Conservation (phyloP, 2,888 invertebrate genomes). For the Stenodema calcarata region DNA sequence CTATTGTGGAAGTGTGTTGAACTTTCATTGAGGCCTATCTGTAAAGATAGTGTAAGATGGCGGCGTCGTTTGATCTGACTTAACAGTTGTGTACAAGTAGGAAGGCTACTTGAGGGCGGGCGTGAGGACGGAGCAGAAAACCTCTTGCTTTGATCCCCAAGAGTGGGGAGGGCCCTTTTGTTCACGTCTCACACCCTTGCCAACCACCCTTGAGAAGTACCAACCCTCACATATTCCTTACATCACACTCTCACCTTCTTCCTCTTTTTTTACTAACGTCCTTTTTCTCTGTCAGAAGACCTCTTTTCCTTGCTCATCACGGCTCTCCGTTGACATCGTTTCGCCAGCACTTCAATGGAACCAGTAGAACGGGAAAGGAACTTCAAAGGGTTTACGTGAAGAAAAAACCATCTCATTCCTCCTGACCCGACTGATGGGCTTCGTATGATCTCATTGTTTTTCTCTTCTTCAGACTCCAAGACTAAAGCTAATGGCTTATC, state of each 20-base stretch:
- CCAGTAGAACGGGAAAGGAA: not conserved
- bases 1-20: slow-evolving; percentile 37
- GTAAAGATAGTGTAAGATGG: slow-evolving; percentile 41
- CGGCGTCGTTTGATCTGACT: slow-evolving; percentile 42
- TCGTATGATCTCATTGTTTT: slow-evolving; percentile 33
- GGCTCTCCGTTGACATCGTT: slow-evolving; percentile 35
- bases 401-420: slow-evolving; percentile 17
- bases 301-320: slow-evolving; percentile 30
- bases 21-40: slow-evolving; percentile 33
- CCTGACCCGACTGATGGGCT: not conserved
- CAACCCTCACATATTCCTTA: slow-evolving; percentile 28
- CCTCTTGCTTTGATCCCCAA: slow-evolving; percentile 42
- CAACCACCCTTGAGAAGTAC: slow-evolving; percentile 29
- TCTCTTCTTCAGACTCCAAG: not conserved
- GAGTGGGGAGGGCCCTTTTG: slow-evolving; percentile 28
- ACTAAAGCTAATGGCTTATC: slow-evolving; percentile 14
- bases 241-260: slow-evolving; percentile 34
- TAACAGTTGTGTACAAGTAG: slow-evolving; percentile 44
- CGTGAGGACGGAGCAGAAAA: not conserved
- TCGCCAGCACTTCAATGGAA: not conserved
- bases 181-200: slow-evolving; percentile 41
- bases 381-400: slow-evolving; percentile 7
- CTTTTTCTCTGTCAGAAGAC: not conserved
- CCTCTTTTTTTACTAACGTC: not conserved
- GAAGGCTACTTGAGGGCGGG: slow-evolving; percentile 36